phyloP scores from a whole-genome alignment of 2,888 invertebrate genomes.

The Cylloceria caligata region DNA sequence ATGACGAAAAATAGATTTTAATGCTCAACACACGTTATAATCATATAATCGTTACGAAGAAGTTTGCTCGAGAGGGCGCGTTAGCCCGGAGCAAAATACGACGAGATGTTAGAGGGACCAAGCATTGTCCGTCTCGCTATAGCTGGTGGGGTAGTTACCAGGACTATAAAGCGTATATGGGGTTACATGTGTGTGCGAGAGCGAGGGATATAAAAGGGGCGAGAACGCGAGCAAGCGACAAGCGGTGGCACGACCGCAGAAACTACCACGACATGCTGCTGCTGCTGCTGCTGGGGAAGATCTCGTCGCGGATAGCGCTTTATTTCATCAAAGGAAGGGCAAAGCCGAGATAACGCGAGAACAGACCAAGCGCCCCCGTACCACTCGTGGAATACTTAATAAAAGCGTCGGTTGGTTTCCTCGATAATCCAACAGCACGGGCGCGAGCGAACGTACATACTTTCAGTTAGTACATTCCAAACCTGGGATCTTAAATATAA shows the following conservation, averaged over 20 bases:
- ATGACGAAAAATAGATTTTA: background rate
- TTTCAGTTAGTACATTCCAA: conserved; percentile 6
- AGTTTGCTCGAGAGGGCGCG: conserved; percentile 44
- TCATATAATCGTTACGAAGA: background rate
- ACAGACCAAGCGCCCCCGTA: conserved; percentile 43
- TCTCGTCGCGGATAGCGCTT: conserved; percentile 80
- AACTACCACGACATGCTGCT: conserved; percentile 67
- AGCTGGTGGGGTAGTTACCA: background rate
- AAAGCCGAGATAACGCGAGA: conserved; percentile 81
- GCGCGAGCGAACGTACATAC: conserved; percentile 9
- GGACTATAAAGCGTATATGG: conserved; percentile 8
- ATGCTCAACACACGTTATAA: conserved; percentile 8
- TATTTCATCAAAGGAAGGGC: conserved; percentile 82
- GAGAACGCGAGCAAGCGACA: conserved; percentile 57
- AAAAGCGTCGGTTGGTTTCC: conserved; percentile 46
- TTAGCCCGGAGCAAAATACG: conserved; percentile 51
- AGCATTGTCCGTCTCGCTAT: conserved; percentile 44
- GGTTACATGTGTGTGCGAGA: conserved; percentile 12
- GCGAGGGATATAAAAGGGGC: conserved; percentile 62
- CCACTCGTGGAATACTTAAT: conserved; percentile 41
- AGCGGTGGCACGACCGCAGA: conserved; percentile 77
- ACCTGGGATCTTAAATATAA: conserved; percentile 7
- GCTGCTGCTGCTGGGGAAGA: conserved; percentile 77
- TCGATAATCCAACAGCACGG: conserved; percentile 44
- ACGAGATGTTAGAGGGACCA: conserved; percentile 41